Conservation (phyloP, 2,113 vertebrate species). For the Notarius lentiginosus region DNA sequence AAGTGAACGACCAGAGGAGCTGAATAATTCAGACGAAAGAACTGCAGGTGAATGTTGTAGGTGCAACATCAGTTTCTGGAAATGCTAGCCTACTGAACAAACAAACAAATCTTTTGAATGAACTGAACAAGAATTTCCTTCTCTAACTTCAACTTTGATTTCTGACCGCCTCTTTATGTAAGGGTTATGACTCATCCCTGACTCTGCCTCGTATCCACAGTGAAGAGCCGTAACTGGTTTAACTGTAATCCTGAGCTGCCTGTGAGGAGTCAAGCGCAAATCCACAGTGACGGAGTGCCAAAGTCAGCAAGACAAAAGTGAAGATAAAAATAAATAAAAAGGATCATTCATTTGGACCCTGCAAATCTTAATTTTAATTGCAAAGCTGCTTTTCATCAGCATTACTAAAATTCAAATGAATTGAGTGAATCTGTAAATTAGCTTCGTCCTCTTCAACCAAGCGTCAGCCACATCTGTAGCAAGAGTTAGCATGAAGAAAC, state of each 20-base stretch:
- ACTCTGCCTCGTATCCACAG: conserved; percentile 50
- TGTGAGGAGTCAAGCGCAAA: conserved; percentile 69
- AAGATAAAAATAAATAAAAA: background rate
- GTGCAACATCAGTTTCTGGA: too few relatives aligned
- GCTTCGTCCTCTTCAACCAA: too few relatives aligned
- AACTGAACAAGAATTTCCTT: too few relatives aligned
- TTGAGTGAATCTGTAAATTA: background rate
- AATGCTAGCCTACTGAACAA: too few relatives aligned
- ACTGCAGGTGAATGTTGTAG: too few relatives aligned
- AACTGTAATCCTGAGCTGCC: conserved; percentile 69
- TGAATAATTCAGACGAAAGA: too few relatives aligned
- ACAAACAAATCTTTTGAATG: too few relatives aligned
- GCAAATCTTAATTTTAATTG: background rate
- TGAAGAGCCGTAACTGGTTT: conserved; percentile 52
- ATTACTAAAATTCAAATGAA: background rate
- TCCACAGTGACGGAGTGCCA: conserved; percentile 54
- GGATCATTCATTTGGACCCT: background rate
- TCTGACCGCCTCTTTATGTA: conserved; percentile 29
- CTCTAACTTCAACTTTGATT: too few relatives aligned
- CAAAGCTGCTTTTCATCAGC: background rate
- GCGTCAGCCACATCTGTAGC: too few relatives aligned
- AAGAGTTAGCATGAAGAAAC: background rate
- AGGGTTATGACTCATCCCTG: conserved; percentile 37
- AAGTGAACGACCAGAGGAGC: too few relatives aligned
- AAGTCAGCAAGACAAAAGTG: background rate